Base-by-base conservation (phyloP, 1,140 invertebrate species). In the Metaphire vulgaris region DNA sequence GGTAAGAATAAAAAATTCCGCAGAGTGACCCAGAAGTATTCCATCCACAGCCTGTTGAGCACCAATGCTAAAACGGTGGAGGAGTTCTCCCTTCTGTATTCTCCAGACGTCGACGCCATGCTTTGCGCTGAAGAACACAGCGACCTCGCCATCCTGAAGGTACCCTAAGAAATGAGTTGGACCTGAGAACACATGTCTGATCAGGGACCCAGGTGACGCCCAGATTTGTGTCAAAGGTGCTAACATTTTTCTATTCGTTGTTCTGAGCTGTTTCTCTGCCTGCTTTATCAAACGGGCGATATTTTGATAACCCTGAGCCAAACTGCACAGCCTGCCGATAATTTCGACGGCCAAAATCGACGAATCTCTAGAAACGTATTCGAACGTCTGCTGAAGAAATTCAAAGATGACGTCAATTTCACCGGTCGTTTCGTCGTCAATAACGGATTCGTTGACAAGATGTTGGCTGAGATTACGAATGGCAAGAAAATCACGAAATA, bases 131-230 rank as follows among this genome's bases (percentile, higher is more conserved):
- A 76, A 76, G 29, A 72, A 28, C 21, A 76, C 75, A 0, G 68
- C 75, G 28, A 76, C 28, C 6, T 68, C 56, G 21, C 68, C 68
- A n/a, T 31, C 68, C 14, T 28, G 33, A 21, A 33, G 31, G 28
- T 30, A 70, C 1, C 30, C 75, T 28, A 76, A 32, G 6, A 76
- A 15, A 41, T 76, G 75, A 12, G 75, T 76, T 32, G 75, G 68
- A 33, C 75, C 75, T 21, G 29, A 16, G 15, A 76, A 30, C 1
- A 15, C 2, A 33, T 73, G 41, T 1, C 75, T n/a, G n/a, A 70
- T 21, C 30, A 33, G 31, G 6, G 33, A 30, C 26, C 68, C 69
- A 2, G 75, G 75, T 16, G n/a, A n/a, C 0, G 75, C 28, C 30
- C 70, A n/a, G 41, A 67, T 41, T 16, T 29, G 21, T 29, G n/a